Evolutionary conservation across 1,140 invertebrate genomes (phyloP), one percentile per base, ranked within the genome.

Genomic region (Pygmarrhopalites habei): DNA sequence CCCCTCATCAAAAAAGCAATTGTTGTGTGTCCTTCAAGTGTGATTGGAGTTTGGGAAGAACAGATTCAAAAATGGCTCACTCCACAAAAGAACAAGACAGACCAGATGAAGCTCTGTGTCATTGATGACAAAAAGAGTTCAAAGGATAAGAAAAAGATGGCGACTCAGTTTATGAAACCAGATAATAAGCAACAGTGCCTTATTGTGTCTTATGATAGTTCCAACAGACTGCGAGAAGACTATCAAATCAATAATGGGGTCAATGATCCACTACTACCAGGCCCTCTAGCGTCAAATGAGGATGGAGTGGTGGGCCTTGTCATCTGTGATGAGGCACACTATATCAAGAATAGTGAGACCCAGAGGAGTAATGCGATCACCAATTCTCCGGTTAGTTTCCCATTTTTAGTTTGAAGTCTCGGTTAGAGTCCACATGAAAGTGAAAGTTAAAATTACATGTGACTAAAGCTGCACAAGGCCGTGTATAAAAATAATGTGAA

Each of bases 181-280:
- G 23, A 28, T 1, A 21, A 55, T 35, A 12, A 12, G 1, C 30
- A 14, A 1, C 52, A 55, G 35, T 17, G 29, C n/a, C 29, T 55
- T 14, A 55, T 55, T 35, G 30, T 55, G 17, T 32, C 28, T 23
- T 55, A 55, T 35, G 52, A 55, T n/a, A 55, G 28, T 2, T 55
- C 35, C 25, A 17, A 32, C n/a, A 32, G 19, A 2, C 29, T 55
- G 7, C 14, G 19, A 7, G 32, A 55, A 35, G 10, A 30, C 23
- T 35, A 32, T 7, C 52, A 55, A 25, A 55, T 32, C 14, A 21
- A 35, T 7, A 55, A 55, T 25, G 23, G 10, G 35, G 1, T 55
- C 2, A 55, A 55, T 19, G 32, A 55, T 55, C 28, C 26, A n/a
- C n/a, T 55, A n/a, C 29, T 3, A 7, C 17, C n/a, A 1, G 52